These are phyloP conservation scores for Euphydryas editha DNA, from an alignment of 2,888 invertebrate species.

Conservation along the genomic window DNA sequence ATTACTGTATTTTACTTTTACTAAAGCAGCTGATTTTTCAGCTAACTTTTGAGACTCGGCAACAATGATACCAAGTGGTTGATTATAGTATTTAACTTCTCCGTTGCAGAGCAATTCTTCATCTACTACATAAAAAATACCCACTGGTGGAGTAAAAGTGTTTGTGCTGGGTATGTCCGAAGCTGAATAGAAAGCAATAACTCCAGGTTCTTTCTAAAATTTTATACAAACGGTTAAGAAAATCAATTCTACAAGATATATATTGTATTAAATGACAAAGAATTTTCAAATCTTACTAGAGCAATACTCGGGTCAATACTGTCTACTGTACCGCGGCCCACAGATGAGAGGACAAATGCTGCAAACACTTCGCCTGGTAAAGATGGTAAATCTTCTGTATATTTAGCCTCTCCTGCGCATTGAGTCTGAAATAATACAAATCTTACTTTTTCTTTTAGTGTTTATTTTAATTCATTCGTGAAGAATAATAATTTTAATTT, in stretches of 20 bases:
- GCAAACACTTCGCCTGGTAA: constrained; percentile 85
- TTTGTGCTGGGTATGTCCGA: constrained; percentile 88
- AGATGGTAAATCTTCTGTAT: constrained; percentile 85
- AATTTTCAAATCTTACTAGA: constrained; percentile 69
- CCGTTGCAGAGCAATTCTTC: constrained; percentile 73
- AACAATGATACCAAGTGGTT: constrained; percentile 75
- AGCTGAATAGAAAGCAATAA: constrained; percentile 84
- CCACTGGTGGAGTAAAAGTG: constrained; percentile 67
- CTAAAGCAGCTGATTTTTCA: constrained; percentile 80
- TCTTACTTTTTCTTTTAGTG: background rate
- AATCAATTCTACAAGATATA: background rate
- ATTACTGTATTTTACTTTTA: constrained; percentile 79
- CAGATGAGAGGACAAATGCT: constrained; percentile 85
- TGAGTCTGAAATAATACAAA: constrained; percentile 66
- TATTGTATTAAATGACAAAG: background rate
- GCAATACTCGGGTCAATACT: constrained; percentile 85
- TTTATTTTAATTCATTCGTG: background rate
- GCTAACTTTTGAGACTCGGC: constrained; percentile 82
- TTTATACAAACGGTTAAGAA: background rate
- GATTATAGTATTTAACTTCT: constrained; percentile 56
- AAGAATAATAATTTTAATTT: background rate
- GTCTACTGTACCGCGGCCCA: constrained; percentile 80
- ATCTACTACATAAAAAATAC: constrained; percentile 36
- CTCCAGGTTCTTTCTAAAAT: constrained; percentile 84
- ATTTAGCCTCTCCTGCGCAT: constrained; percentile 87